Conservation (phyloP, 2,888 invertebrate genomes). For the Cetonia aurata region DNA sequence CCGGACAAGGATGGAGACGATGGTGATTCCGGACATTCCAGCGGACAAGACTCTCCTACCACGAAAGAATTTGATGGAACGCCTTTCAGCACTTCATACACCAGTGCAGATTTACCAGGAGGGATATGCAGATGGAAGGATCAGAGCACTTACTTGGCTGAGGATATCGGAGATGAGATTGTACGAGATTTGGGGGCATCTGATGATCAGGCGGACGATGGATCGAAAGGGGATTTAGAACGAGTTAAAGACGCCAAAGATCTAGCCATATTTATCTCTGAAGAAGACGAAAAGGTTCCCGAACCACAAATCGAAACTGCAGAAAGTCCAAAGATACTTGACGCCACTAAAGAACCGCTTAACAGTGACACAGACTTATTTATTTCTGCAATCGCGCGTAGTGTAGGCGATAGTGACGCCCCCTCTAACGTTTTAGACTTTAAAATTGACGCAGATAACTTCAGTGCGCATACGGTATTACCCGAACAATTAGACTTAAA, state of each 20-base stretch:
- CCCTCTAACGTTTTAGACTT: slow-evolving; percentile 12
- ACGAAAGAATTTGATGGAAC: slow-evolving; percentile 35
- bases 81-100: slow-evolving; percentile 72
- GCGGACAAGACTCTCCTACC: slow-evolving; percentile 64
- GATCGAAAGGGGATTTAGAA: too few relatives aligned
- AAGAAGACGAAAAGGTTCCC: slow-evolving; percentile 7
- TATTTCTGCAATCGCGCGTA: neutral
- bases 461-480: slow-evolving; percentile 2
- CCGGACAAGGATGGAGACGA: slow-evolving; percentile 72
- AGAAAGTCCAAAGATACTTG: too few relatives aligned
- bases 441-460: neutral
- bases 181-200: too few relatives aligned
- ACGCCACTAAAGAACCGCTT: too few relatives aligned
- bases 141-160: slow-evolving; percentile 81
- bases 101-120: slow-evolving; percentile 81
- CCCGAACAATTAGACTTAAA: slow-evolving; percentile 1
- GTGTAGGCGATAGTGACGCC: slow-evolving; percentile 16
- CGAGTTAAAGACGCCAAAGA: neutral
- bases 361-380: too few relatives aligned
- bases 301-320: neutral
- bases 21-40: slow-evolving; percentile 73
- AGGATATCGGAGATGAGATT: slow-evolving; percentile 54
- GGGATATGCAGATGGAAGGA: slow-evolving; percentile 87
- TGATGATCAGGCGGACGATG: too few relatives aligned
- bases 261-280: slow-evolving; percentile 41